A percentile compares a stretch with the other conserved stretches of the same genome.
Conservation (phyloP, 2,113 vertebrate genomes). For the Eurystomus gularis region DNA sequence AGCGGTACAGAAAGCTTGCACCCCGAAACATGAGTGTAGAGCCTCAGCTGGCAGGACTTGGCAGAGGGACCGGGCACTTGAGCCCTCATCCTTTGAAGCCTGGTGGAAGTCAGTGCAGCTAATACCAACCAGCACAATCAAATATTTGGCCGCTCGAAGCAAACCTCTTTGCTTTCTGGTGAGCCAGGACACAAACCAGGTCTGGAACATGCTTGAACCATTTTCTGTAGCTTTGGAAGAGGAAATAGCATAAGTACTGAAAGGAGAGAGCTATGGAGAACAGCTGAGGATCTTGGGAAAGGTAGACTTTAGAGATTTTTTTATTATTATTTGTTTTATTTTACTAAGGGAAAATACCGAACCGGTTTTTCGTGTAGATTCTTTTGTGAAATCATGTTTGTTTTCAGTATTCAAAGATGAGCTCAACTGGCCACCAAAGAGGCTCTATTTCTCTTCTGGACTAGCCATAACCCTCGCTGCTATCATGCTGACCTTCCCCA, state of each 20-base stretch:
- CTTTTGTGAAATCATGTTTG: not conserved
- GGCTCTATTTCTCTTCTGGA: not conserved
- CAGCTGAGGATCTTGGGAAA: not conserved
- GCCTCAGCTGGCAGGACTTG: not conserved
- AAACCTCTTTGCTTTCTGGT: not conserved
- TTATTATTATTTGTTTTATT: not conserved
- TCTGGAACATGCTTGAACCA: not conserved
- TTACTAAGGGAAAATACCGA: not conserved
- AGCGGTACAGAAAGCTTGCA: accelerated
- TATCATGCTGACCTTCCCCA: not conserved
- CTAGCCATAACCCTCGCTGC: not conserved
- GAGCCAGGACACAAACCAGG: not conserved
- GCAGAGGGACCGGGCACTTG: accelerated
- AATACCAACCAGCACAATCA: not conserved
- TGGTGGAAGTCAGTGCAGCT: not conserved
- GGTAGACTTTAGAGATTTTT: not conserved
- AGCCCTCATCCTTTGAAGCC: not conserved
- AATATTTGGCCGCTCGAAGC: not conserved
- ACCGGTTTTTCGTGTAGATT: not conserved
- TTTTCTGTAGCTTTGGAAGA: not conserved
- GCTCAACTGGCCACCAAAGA: not conserved
- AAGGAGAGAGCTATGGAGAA: not conserved
- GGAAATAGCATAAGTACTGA: too few relatives aligned
- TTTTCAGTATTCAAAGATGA: not conserved
- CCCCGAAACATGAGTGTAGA: accelerated